These are phyloP conservation scores for Bombus sylvicola DNA, from an alignment of 1,140 invertebrate genomes.

Conservation along the genomic window DNA sequence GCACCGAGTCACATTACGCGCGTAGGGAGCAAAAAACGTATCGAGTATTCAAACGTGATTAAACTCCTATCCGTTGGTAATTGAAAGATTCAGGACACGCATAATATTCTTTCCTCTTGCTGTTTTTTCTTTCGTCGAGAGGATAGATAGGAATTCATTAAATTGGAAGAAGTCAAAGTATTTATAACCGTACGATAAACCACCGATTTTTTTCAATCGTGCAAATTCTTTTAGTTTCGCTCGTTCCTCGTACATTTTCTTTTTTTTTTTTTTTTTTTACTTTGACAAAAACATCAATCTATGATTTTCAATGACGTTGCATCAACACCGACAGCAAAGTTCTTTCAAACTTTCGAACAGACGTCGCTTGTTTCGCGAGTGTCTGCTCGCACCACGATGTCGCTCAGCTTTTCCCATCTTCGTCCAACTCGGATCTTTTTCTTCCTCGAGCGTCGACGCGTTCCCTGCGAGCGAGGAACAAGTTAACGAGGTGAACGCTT, in stretches of 20 bases:
- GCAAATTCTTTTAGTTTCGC: too few relatives aligned
- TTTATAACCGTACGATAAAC: too few relatives aligned
- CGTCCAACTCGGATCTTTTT: neutral
- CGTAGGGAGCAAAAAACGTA: neutral
- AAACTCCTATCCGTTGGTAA: neutral
- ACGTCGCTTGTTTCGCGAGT: slow-evolving; percentile 6
- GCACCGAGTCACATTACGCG: neutral
- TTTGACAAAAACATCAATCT: too few relatives aligned
- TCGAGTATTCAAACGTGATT: neutral
- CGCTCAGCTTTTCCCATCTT: neutral
- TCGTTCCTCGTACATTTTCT: too few relatives aligned
- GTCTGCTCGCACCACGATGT: neutral
- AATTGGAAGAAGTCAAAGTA: too few relatives aligned
- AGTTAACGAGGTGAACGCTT: slow-evolving; percentile 78
- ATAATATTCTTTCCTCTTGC: too few relatives aligned
- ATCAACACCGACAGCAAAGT: too few relatives aligned
- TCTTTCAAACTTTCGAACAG: neutral
- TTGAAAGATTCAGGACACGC: neutral
- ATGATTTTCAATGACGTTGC: too few relatives aligned
- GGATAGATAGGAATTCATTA: too few relatives aligned
- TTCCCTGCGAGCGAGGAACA: slow-evolving; percentile 50
- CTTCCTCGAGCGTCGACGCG: neutral
- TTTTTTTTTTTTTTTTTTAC: too few relatives aligned
- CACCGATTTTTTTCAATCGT: too few relatives aligned
- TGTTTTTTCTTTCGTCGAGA: too few relatives aligned